Base-by-base conservation (phyloP, 2,888 invertebrate species). In the Agrochola litura region DNA sequence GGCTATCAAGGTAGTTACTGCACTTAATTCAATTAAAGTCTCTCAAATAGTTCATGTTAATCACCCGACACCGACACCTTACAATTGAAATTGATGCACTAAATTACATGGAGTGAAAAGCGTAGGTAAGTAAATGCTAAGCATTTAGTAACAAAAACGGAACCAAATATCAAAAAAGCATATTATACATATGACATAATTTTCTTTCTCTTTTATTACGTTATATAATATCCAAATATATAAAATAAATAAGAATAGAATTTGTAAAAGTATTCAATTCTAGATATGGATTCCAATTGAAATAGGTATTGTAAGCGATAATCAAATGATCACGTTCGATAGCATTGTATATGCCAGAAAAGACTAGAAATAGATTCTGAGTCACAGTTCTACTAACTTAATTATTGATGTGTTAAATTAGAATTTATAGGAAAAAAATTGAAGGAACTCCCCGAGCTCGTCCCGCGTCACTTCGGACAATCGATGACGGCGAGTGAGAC, bases 401-500 rank as follows among this genome's bases (percentile, higher is more conserved):
- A 43, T 82, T 49, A 77, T 43, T 61, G 14, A 71, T 76, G 6
- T 70, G 54, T 25, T 65, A 25, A 70, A 58, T 73, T 65, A 61
- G 49, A 78, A 76, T 72, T 30, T 14, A 68, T 52, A 16, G 10
- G 0, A 58, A 82, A 73, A 75, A 65, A 75, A 71, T 60, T 3
- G 0, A 41, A 81, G 84, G 85, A 85, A 90, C 78, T 89, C 86
- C 88, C 88, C 79, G 75, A 73, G 56, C 22, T 60, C 69, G 73
- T 43, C 37, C 60, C 81, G 68, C 82, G 80, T 82, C 82, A 85
- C 58, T 71, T 74, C 69, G 69, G 30, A 79, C 73, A 84, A 76
- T 85, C 79, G 75, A 84, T 87, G 89, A 89, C 88, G 85, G 73
- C 60, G 56, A 68, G 63, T n/a, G 61, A 58, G 81, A 79, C 84